Evolutionary conservation across 1,140 invertebrate species (phyloP).

Genomic region (Meloidogyne exigua): DNA sequence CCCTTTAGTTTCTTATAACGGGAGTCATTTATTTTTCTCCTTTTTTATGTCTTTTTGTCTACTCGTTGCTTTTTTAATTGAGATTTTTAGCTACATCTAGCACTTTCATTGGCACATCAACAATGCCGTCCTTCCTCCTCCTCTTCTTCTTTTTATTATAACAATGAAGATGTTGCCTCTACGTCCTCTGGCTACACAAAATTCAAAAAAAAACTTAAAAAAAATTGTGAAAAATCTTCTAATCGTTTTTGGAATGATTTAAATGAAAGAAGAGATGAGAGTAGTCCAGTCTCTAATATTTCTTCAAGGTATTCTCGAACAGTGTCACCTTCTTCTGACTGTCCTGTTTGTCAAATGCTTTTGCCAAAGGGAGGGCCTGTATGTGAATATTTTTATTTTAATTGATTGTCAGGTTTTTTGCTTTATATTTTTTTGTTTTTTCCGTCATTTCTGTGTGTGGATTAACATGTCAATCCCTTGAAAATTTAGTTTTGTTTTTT

Average conservation of each 20-base stretch:
- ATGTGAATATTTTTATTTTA: conserved; percentile 30
- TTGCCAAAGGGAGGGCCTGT: conserved; percentile 54
- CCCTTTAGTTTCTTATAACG: too few relatives aligned
- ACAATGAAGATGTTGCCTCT: conserved; percentile 19
- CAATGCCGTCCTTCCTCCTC: conserved; percentile 19
- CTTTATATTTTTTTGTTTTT: conserved; percentile 10
- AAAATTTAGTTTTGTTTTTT: too few relatives aligned
- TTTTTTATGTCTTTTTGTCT: neutral
- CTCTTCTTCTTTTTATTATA: neutral
- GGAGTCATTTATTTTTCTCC: neutral
- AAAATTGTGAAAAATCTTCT: neutral
- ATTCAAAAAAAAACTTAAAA: neutral
- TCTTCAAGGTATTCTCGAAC: conserved; percentile 15
- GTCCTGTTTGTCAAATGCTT: conserved; percentile 60
- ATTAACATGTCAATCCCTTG: too few relatives aligned
- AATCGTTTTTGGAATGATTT: neutral
- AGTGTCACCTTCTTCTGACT: conserved; percentile 46
- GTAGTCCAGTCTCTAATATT: neutral
- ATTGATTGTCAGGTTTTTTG: conserved; percentile 4
- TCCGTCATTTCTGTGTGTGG: neutral
- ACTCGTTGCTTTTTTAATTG: conserved; percentile 32
- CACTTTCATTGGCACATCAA: conserved; percentile 53
- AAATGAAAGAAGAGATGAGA: neutral
- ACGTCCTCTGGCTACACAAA: conserved; percentile 14
- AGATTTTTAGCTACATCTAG: conserved; percentile 57